Percentiles rank a stretch among this genome's conserved stretches.
phyloP scores from a whole-genome alignment of 1,140 invertebrate species.

The Diorhabda sublineata region DNA sequence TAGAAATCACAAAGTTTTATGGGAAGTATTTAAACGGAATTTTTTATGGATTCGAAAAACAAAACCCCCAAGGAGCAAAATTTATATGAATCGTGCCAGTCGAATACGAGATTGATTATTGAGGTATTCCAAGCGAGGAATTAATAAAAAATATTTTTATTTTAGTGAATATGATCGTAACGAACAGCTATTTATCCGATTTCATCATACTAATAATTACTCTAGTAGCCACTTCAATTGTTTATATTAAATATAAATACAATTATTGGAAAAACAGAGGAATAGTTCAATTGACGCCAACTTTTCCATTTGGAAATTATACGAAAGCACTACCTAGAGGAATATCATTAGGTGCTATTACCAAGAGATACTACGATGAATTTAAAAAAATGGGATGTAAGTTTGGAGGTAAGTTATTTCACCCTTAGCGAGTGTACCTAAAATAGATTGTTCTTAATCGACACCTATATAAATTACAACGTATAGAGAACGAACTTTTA shows the following conservation, averaged over 20 bases:
- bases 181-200: background rate
- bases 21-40: too few relatives aligned
- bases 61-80: too few relatives aligned
- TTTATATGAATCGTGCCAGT: too few relatives aligned
- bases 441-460: background rate
- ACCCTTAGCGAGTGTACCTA: background rate
- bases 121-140: too few relatives aligned
- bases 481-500: too few relatives aligned
- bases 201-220: background rate
- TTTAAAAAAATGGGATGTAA: conserved; percentile 24
- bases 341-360: conserved; percentile 10
- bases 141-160: too few relatives aligned
- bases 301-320: conserved; percentile 26
- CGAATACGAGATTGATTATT: too few relatives aligned
- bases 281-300: conserved; percentile 17
- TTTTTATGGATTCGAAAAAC: too few relatives aligned
- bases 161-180: background rate
- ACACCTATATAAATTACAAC: background rate
- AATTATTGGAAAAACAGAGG: conserved; percentile 22
- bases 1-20: too few relatives aligned
- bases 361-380: conserved; percentile 22
- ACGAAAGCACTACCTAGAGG: conserved; percentile 9
- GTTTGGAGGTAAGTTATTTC: conserved; percentile 24
- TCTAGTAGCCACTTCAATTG: background rate
- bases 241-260: conserved; percentile 19